These are phyloP conservation scores for Masnerella sp. DNA, from an alignment of 2,888 invertebrate species.

Conservation along the genomic window DNA sequence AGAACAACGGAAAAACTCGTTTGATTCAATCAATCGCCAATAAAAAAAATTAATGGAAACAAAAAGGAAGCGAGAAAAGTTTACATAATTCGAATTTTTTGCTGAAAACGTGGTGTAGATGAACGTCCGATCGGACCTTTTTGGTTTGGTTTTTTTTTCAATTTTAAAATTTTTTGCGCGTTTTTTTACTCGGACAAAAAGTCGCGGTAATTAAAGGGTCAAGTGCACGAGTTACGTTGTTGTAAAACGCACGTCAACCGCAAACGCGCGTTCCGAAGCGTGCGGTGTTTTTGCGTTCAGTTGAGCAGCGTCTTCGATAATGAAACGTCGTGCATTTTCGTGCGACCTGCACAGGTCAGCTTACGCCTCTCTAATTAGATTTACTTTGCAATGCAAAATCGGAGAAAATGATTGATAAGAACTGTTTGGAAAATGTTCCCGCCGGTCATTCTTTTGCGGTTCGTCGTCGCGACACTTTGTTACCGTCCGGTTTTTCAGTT, in stretches of 20 bases:
- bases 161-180: too few relatives aligned
- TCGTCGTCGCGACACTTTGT: slow-evolving; percentile 12
- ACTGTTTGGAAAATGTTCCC: slow-evolving; percentile 37
- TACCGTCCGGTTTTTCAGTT: too few relatives aligned
- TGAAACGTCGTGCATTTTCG: slow-evolving; percentile 55
- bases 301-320: slow-evolving; percentile 48
- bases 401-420: slow-evolving; percentile 55
- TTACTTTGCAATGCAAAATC: slow-evolving; percentile 61
- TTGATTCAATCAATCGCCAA: too few relatives aligned
- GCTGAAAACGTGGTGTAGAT: too few relatives aligned
- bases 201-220: slow-evolving; percentile 46
- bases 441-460: slow-evolving; percentile 35
- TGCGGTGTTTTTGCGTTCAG: slow-evolving; percentile 50
- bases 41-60: too few relatives aligned
- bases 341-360: slow-evolving; percentile 62
- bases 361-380: slow-evolving; percentile 65
- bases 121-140: too few relatives aligned
- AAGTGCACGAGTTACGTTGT: slow-evolving; percentile 47
- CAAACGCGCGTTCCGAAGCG: slow-evolving; percentile 27
- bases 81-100: too few relatives aligned
- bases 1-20: too few relatives aligned
- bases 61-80: too few relatives aligned
- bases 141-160: too few relatives aligned
- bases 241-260: slow-evolving; percentile 37
- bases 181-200: slow-evolving; percentile 14